Evolutionary conservation across 2,797 vertebrate genomes (phyloP), one percentile per base, ranked within the genome.

Genomic region (Microctenopoma lineatum): DNA sequence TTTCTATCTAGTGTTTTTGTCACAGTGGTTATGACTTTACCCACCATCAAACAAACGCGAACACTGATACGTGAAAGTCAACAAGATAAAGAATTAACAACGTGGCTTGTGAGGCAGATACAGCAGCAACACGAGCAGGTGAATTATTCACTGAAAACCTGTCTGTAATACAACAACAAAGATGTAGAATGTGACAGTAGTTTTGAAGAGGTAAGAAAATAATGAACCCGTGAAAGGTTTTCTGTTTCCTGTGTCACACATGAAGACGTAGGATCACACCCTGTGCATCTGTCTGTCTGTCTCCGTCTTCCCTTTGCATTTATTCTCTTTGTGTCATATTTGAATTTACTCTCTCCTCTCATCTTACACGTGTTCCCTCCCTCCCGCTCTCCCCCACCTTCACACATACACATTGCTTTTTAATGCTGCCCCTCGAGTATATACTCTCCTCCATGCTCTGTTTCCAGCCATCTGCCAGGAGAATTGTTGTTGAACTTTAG

Each of bases 351-450:
- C 77, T 57, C 56, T 57, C 55, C 61, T 69, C 60, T 64, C 62
- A 48, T 76, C 50, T 63, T 39, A 7, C 59, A 54, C 66, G 44
- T 48, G 36, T 66, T 70, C 57, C 58, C 36, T 73, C 66, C 61
- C 70, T 56, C 12, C 45, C 18, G 65, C 77, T 66, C 73, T 52
- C 62, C 67, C 47, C 80, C 70, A 75, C 80, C 61, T 69, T 56
- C 84, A 69, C 70, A 77, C 73, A 26, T 38, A 65, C 58, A 70
- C 60, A 10, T 62, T 53, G 56, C 74, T 61, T 74, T 81, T 79
- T 84, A 80, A 81, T 74, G 72, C 47, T 21, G 1, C 74, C 90
- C 82, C 86, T 21, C 1, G 84, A 68, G 89, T 64, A 66, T 84
- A 77, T 52, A 66, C 53, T 34, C 60, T 32, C 27, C 75, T 58